Conservation (phyloP, 1,140 invertebrate genomes). For the Dendrolimus punctatus region DNA sequence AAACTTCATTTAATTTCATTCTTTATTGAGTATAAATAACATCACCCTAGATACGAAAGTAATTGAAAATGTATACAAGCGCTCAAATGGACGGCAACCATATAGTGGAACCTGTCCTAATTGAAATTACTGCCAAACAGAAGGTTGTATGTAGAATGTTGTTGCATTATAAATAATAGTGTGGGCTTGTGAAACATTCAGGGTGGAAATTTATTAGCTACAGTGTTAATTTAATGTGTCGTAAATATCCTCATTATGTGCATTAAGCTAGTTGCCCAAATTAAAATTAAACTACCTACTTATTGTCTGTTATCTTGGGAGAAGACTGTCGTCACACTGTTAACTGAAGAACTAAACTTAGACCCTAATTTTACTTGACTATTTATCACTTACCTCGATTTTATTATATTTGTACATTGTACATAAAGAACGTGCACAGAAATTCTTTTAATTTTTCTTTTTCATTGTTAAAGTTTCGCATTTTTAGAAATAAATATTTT, state of each 20-base stretch:
- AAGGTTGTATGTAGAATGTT: neutral
- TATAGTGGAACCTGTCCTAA: constrained; percentile 33
- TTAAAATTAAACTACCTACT: neutral
- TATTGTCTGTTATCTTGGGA: neutral
- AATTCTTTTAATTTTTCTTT: too few relatives aligned
- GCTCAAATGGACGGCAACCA: constrained; percentile 49
- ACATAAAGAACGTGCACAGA: too few relatives aligned
- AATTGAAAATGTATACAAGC: constrained; percentile 50
- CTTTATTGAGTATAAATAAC: constrained; percentile 1
- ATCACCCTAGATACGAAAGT: constrained; percentile 37
- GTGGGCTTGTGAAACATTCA: too few relatives aligned
- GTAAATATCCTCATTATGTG: too few relatives aligned
- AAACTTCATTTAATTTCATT: too few relatives aligned
- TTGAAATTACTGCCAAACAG: constrained; percentile 40
- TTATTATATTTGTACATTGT: too few relatives aligned
- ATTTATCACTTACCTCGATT: too few relatives aligned
- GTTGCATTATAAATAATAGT: neutral
- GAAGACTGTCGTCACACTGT: neutral
- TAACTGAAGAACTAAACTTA: neutral
- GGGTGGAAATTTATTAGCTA: too few relatives aligned
- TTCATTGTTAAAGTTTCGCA: too few relatives aligned
- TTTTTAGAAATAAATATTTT: too few relatives aligned
- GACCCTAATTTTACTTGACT: neutral
- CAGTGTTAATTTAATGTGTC: too few relatives aligned
- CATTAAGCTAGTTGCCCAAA: too few relatives aligned